These are phyloP conservation scores for Callipepla californica DNA, from an alignment of 2,113 vertebrate species.

Conservation along the genomic window DNA sequence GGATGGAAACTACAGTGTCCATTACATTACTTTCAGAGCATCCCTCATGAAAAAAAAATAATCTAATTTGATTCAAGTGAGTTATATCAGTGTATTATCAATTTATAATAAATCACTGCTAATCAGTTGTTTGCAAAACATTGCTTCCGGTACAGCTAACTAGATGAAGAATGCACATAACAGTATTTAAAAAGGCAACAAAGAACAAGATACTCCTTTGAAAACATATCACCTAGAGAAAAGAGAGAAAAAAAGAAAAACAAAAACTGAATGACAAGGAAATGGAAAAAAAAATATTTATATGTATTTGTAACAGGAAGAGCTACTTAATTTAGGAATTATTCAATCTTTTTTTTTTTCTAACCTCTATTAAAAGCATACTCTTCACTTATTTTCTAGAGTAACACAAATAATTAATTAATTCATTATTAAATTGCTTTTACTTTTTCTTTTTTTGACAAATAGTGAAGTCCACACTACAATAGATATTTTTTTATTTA, in stretches of 20 bases:
- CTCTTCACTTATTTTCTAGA: neutral
- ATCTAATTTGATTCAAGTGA: neutral
- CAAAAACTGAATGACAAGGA: neutral
- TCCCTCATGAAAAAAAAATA: neutral
- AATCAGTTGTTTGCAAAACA: neutral
- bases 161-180: neutral
- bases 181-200: neutral
- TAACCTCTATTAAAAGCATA: neutral
- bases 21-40: no score
- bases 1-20: no score
- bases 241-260: neutral
- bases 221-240: neutral
- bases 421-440: neutral
- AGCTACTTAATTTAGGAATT: accelerated
- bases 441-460: neutral
- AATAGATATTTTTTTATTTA: neutral
- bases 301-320: neutral
- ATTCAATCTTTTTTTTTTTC: neutral
- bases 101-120: neutral
- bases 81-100: neutral
- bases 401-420: neutral
- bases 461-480: neutral
- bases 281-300: neutral
- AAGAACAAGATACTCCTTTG: neutral
- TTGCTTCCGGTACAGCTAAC: neutral